Evolutionary conservation across 1,140 invertebrate genomes (phyloP).

Genomic region (Neotoxoptera formosana): DNA sequence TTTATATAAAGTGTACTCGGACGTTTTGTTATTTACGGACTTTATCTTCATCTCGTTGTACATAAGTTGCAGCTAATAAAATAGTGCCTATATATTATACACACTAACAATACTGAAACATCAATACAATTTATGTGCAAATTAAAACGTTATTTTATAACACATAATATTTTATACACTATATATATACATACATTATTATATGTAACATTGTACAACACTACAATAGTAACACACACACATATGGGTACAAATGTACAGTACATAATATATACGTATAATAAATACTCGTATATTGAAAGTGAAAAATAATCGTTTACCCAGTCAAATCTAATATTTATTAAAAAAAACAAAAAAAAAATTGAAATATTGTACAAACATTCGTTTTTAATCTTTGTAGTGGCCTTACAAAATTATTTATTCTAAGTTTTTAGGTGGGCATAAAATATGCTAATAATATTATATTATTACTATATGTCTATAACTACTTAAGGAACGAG

Average conservation of each 20-base stretch:
- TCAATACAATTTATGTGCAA: not conserved
- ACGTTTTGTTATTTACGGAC: not conserved
- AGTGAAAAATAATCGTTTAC: not conserved
- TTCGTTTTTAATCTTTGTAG: not conserved
- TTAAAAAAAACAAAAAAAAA: not conserved
- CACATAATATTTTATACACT: not conserved
- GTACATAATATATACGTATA: not conserved
- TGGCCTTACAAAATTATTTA: not conserved
- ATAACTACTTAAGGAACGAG: not conserved
- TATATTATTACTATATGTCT: not conserved
- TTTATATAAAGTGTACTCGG: not conserved
- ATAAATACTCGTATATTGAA: not conserved
- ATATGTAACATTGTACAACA: no score
- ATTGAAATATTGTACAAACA: not conserved
- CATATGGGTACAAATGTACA: not conserved
- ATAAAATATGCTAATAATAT: not conserved
- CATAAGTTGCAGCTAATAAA: not conserved
- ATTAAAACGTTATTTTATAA: not conserved
- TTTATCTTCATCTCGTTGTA: not conserved
- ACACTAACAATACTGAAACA: not conserved
- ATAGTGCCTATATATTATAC: no score
- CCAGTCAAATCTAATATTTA: not conserved
- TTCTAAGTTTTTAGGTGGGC: not conserved
- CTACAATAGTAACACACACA: no score
- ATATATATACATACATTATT: not conserved